A percentile compares a stretch with the other conserved stretches of the same genome.
These are phyloP conservation scores for Psococerastis gibbosa DNA, from an alignment of 2,888 invertebrate species.

Conservation along the genomic window DNA sequence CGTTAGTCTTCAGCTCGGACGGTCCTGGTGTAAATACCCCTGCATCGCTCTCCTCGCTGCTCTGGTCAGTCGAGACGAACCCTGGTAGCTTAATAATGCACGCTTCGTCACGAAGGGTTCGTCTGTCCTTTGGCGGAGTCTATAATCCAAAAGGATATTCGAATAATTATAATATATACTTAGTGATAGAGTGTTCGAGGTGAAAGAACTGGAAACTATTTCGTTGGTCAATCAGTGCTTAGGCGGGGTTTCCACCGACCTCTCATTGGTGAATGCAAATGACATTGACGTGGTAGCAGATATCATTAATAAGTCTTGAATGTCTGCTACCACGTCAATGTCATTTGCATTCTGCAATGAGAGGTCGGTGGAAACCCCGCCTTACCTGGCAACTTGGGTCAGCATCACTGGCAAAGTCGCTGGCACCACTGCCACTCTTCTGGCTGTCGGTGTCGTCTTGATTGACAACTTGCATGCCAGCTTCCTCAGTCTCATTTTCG, in stretches of 20 bases:
- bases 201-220: no score
- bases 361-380: no score
- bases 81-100: neutral
- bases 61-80: conserved; percentile 5
- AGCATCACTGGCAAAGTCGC: conserved; percentile 1
- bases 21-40: conserved; percentile 1
- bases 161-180: no score
- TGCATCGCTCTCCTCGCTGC: conserved; percentile 6
- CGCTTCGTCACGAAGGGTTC: neutral
- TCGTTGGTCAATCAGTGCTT: no score
- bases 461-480: conserved; percentile 30
- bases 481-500: conserved; percentile 55
- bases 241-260: no score
- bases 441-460: conserved; percentile 27
- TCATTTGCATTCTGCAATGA: no score
- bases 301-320: no score
- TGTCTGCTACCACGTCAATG: no score
- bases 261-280: no score
- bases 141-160: neutral
- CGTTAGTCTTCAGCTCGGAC: no score
- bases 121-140: neutral
- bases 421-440: conserved; percentile 15
- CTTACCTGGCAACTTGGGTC: neutral
- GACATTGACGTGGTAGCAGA: no score
- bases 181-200: no score